phyloP scores from a whole-genome alignment of 2,113 vertebrate species.

The Hepsetus odoe region DNA sequence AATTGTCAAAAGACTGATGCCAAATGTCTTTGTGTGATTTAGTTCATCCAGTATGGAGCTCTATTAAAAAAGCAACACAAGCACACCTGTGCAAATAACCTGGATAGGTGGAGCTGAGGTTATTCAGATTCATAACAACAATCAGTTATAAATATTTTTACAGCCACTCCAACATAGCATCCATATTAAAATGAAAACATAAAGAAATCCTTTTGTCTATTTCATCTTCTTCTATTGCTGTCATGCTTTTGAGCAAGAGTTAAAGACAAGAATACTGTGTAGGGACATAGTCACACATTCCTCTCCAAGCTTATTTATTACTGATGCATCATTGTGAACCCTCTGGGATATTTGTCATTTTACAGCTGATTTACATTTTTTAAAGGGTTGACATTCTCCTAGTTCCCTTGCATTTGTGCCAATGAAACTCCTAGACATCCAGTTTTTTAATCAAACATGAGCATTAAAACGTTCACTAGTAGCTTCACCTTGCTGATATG shows the following conservation, averaged over 20 bases:
- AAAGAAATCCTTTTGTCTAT: not conserved
- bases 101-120: not conserved
- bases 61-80: not conserved
- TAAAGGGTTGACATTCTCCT: not conserved
- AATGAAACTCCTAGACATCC: not conserved
- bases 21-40: slow-evolving; percentile 2
- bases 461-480: too few relatives aligned
- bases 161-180: not conserved
- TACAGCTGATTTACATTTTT: not conserved
- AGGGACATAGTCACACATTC: not conserved
- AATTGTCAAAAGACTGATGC: not conserved
- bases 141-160: not conserved
- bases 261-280: slow-evolving; percentile 8
- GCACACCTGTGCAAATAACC: slow-evolving; percentile 36
- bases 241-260: not conserved
- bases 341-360: not conserved
- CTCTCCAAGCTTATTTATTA: not conserved
- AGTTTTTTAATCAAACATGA: too few relatives aligned
- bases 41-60: slow-evolving; percentile 1
- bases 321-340: not conserved
- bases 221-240: not conserved
- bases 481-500: too few relatives aligned
- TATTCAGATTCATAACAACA: not conserved
- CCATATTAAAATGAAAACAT: not conserved
- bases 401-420: not conserved